Evolutionary conservation across 2,113 vertebrate genomes (phyloP).

Genomic region (Salvelinus alpinus): DNA sequence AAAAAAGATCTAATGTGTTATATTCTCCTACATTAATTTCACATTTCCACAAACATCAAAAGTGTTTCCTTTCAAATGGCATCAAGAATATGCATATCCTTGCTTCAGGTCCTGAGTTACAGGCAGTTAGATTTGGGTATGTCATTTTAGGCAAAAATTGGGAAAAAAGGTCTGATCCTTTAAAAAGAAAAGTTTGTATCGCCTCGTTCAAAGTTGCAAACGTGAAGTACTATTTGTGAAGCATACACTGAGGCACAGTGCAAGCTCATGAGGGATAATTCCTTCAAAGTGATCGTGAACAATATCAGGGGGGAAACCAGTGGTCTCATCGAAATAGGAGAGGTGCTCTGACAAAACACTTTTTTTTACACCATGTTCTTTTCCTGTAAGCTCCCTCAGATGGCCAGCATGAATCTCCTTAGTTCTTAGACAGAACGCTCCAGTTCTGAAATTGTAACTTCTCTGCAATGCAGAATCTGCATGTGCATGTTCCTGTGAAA

Average conservation of each 20-base stretch:
- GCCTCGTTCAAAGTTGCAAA: conserved; percentile 7
- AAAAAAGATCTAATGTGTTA: too few relatives aligned
- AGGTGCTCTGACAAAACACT: background rate
- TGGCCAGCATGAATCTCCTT: conserved; percentile 10
- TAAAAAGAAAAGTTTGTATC: conserved; percentile 5
- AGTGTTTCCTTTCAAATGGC: too few relatives aligned
- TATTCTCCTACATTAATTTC: too few relatives aligned
- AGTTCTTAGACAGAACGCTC: background rate
- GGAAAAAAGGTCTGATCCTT: too few relatives aligned
- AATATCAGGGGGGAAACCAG: too few relatives aligned
- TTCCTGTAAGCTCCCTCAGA: background rate
- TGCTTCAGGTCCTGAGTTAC: too few relatives aligned
- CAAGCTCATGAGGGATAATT: background rate
- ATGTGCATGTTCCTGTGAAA: conserved; percentile 8
- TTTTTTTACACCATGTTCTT: background rate
- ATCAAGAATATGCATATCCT: too few relatives aligned
- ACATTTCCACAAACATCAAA: too few relatives aligned
- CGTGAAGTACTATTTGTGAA: conserved; percentile 19
- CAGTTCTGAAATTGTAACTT: conserved; percentile 19
- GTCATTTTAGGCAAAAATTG: too few relatives aligned
- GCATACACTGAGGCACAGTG: conserved; percentile 1
- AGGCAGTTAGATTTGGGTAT: too few relatives aligned
- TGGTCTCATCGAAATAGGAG: too few relatives aligned
- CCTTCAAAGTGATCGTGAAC: conserved; percentile 15
- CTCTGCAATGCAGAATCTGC: conserved; percentile 31